Base-by-base conservation (phyloP, 1,140 invertebrate genomes). In the Samia ricini region DNA sequence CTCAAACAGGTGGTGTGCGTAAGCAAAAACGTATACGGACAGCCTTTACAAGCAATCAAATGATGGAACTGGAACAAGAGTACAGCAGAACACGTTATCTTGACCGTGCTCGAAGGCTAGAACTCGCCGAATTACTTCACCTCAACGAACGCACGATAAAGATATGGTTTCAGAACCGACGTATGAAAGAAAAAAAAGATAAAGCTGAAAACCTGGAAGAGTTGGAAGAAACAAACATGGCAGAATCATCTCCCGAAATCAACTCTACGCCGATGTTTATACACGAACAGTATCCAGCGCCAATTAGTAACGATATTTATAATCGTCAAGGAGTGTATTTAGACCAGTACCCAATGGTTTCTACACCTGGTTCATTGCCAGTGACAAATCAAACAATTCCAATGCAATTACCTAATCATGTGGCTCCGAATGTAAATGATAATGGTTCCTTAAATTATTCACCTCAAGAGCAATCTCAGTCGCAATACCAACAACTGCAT, bases 141-240 rank as follows among this genome's bases (percentile, higher is more conserved):
- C 92, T 99, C 15, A 98, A 97, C 50, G 97, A 99, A 86, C 92
- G 97, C 54, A 97, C 98, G 85, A 98, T 98, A 72, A 98, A 98
- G 91, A 98, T 98, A 76, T 98, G 97, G 97, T 98, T 98, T 90
- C 97, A 99, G 88, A 99, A 98, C 87, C 92, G 98, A 33, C 93
- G 98, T 71, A 99, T 99, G 98, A 99, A 99, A 89, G 94, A 98
- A 79, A 99, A 99, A 92, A 99, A 99, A 80, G 97, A 98, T 22
- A 73, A 67, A 29, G 48, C 64, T n/a, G 70, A 70, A 21, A 61
- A 23, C 61, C 18, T 71, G 8, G 78, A 81, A 61, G 78, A 81
- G 5, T 70, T 60, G 6, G 77, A 83, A 63, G 74, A 77, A 2
- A 57, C 66, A 0, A 77, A 69, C 18, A 80, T 76, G 18, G 71